Evolutionary conservation across 2,888 invertebrate genomes (phyloP).

Genomic region (Andrena bicolor): DNA sequence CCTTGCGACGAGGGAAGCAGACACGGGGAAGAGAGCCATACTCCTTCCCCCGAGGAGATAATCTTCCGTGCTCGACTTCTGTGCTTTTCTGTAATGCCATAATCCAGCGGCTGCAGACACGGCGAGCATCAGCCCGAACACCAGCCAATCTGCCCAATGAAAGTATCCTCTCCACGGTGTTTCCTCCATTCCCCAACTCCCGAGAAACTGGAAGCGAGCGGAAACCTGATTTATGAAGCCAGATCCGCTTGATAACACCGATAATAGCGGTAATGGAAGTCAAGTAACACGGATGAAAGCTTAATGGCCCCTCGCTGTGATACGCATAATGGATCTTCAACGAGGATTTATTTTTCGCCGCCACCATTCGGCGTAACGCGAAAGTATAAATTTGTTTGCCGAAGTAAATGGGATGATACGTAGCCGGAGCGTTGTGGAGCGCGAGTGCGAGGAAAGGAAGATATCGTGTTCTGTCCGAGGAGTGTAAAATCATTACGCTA

Average conservation of each 20-base stretch:
- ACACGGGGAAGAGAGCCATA: conserved; percentile 92
- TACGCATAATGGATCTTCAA: conserved; percentile 44
- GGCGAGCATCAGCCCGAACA: conserved; percentile 89
- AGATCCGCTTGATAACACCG: conserved; percentile 56
- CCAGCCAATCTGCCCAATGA: conserved; percentile 88
- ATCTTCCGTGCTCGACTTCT: conserved; percentile 88
- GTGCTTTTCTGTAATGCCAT: conserved; percentile 87
- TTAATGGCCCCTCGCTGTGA: conserved; percentile 36
- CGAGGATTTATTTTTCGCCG: conserved; percentile 14
- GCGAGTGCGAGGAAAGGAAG: no score
- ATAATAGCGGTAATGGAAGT: conserved; percentile 56
- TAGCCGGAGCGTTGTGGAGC: no score
- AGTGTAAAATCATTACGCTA: no score
- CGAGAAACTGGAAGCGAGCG: conserved; percentile 36
- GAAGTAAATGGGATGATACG: not conserved
- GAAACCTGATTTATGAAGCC: conserved; percentile 56
- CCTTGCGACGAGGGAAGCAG: conserved; percentile 95
- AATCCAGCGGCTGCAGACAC: conserved; percentile 92
- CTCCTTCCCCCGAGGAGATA: conserved; percentile 92
- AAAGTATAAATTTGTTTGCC: not conserved
- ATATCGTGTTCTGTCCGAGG: no score
- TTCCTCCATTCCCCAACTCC: conserved; percentile 52
- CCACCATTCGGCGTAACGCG: not conserved
- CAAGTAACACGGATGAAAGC: conserved; percentile 55
- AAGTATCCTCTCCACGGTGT: conserved; percentile 79